These are phyloP conservation scores for Rhabditophanes sp. DNA, from an alignment of 2,888 invertebrate species.

Conservation along the genomic window DNA sequence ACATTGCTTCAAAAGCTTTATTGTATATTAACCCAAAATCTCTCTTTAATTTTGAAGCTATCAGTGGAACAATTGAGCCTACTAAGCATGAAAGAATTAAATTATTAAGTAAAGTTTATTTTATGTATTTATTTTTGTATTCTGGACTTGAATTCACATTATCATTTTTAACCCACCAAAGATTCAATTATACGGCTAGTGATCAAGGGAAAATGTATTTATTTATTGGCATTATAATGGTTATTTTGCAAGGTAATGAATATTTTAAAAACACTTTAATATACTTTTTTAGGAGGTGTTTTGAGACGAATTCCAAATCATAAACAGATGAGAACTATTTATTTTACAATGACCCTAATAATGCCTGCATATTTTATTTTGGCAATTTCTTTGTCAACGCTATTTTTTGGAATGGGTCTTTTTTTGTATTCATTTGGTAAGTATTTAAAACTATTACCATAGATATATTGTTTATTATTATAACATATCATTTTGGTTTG, in stretches of 20 bases:
- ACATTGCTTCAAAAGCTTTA: constrained; percentile 5
- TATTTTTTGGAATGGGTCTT: constrained; percentile 64
- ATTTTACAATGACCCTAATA: constrained; percentile 60
- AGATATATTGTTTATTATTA: background rate
- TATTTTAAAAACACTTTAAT: constrained; percentile 1
- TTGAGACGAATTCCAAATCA: constrained; percentile 63
- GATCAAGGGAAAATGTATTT: constrained; percentile 96
- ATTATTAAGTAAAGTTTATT: constrained; percentile 50
- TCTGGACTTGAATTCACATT: constrained; percentile 92
- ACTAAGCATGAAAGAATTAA: background rate
- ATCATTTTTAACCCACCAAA: constrained; percentile 81
- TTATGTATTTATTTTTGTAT: constrained; percentile 78
- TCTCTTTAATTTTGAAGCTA: constrained; percentile 11
- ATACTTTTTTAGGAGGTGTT: constrained; percentile 55
- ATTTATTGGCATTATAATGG: constrained; percentile 79
- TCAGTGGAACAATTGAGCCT: constrained; percentile 4
- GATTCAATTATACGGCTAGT: constrained; percentile 62
- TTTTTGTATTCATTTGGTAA: constrained; percentile 74
- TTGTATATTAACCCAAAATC: constrained; percentile 12
- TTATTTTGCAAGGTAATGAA: constrained; percentile 56
- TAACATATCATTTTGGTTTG: background rate
- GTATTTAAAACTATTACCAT: background rate
- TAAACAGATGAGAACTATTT: constrained; percentile 45
- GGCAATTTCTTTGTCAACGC: constrained; percentile 55
- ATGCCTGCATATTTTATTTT: constrained; percentile 71